Conservation (phyloP, 1,140 invertebrate species). For the Arctopsyche grandis region DNA sequence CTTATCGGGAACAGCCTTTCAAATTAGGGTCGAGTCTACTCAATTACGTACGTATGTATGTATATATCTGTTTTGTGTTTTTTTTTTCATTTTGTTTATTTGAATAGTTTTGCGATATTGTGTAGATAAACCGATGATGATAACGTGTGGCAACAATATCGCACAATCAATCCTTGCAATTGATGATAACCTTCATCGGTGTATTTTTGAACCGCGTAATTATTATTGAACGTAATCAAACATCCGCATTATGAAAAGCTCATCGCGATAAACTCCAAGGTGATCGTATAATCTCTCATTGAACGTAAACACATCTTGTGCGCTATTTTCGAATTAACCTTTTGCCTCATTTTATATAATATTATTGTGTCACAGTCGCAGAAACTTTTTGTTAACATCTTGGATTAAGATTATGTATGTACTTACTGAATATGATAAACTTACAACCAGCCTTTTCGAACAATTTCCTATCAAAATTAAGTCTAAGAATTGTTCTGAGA, state of each 20-base stretch:
- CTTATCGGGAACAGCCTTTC: slow-evolving; percentile 1
- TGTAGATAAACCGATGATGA: background rate
- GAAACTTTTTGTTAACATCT: too few species aligned
- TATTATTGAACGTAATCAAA: slow-evolving; percentile 18
- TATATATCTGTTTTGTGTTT: too few species aligned
- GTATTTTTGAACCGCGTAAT: slow-evolving; percentile 29
- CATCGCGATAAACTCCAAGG: slow-evolving; percentile 21
- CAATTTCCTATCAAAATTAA: too few species aligned
- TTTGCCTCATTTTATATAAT: too few species aligned
- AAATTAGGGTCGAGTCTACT: slow-evolving; percentile 24
- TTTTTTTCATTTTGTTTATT: background rate
- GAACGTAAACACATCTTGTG: background rate
- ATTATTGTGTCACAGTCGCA: too few species aligned
- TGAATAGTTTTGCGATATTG: background rate
- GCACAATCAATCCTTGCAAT: background rate
- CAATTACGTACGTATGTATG: background rate
- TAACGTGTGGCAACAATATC: background rate
- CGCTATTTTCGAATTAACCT: background rate
- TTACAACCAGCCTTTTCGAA: too few species aligned
- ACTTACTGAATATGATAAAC: too few species aligned
- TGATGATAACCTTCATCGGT: slow-evolving; percentile 8
- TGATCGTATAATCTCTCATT: slow-evolving; percentile 4
- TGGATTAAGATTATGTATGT: too few species aligned
- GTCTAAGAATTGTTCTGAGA: too few species aligned
- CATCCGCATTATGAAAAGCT: slow-evolving; percentile 29